Evolutionary conservation across 2,888 invertebrate species (phyloP), one percentile per base, ranked within the genome.

Genomic region (Drosophila vallismaia): DNA sequence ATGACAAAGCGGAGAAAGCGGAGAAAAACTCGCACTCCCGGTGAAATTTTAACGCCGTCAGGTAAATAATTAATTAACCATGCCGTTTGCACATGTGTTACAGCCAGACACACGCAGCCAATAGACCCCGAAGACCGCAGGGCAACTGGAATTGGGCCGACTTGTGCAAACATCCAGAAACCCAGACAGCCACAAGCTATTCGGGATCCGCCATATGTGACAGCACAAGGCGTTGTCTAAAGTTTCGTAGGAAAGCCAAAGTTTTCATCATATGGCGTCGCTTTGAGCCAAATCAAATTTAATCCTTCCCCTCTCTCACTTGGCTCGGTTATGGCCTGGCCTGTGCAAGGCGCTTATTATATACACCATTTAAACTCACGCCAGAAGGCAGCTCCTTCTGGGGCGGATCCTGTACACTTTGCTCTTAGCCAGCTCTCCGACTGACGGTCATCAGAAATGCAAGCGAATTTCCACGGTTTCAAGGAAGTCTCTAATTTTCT

Each of bases 331-430:
- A 12, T 38, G 14, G 14, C 14, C 14, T 14, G 14, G 14, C 14
- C 14, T 14, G 28, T 8, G n/a, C 40, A 28, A 68, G 24, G n/a
- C 38, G 58, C 48, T 44, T 54, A 51, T 46, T 75, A 52, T 71
- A 52, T 60, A 75, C 87, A 50, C 87, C 86, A 84, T 86, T 86
- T 80, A 64, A 75, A 75, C 87, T 71, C 87, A 77, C 68, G 66
- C 77, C 49, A 84, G n/a, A n/a, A 45, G 64, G 44, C 56, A 40
- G 54, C 44, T 28, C 10, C 8, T 50, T 29, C 44, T 19, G 44
- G 50, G 70, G 70, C 31, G 69, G 55, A 48, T 46, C 70, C 46
- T 12, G 46, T 70, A 57, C 57, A 56, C 66, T 66, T 66, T 45
- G 28, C 36, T 10, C 40, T 24, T 10, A 42, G 19, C 8, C n/a